Evolutionary conservation across 2,113 vertebrate genomes (phyloP).

Genomic region (Oryzias curvinotus): DNA sequence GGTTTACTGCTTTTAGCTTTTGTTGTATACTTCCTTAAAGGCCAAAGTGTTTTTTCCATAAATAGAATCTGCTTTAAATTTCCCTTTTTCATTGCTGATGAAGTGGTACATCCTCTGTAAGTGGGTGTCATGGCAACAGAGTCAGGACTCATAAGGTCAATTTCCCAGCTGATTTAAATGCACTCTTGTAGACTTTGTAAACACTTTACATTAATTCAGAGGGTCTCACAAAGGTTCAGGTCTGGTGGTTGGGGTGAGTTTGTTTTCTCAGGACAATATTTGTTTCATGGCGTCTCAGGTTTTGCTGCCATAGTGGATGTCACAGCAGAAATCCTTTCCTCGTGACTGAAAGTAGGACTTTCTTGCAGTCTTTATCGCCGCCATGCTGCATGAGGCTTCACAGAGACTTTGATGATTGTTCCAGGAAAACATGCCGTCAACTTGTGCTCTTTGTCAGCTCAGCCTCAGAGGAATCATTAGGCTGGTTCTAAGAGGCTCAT

Average conservation of each 20-base stretch:
- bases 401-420: conserved; percentile 5
- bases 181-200: conserved; percentile 5
- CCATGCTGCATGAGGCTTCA: not conserved
- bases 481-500: conserved; percentile 55
- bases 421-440: conserved; percentile 17
- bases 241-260: not conserved
- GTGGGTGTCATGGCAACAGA: conserved; percentile 21
- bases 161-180: conserved; percentile 3
- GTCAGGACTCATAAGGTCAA: not conserved
- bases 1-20: no score
- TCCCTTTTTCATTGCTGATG: conserved; percentile 4
- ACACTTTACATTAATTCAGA: not conserved
- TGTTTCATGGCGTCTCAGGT: conserved; percentile 1
- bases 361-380: conserved; percentile 13
- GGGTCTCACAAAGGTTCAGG: not conserved
- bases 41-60: conserved; percentile 4
- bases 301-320: not conserved
- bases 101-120: conserved; percentile 20
- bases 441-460: conserved; percentile 15
- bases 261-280: not conserved
- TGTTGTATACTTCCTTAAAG: not conserved
- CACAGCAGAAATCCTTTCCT: not conserved
- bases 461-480: conserved; percentile 51
- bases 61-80: conserved; percentile 9
- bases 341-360: not conserved